Conservation (phyloP, 2,797 vertebrate genomes). For the Tiaroga cobitis region DNA sequence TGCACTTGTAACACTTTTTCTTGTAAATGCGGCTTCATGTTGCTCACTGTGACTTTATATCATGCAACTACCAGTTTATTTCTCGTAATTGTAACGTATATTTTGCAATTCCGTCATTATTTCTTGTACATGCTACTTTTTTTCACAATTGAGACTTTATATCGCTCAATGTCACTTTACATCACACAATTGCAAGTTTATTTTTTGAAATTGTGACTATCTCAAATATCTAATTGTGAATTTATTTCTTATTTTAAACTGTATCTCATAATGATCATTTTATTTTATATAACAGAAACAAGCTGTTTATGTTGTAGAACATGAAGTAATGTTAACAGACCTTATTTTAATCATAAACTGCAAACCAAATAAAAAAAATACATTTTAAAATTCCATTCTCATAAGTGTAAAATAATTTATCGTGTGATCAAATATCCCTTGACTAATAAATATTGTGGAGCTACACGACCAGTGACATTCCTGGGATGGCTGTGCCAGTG, state of each 20-base stretch:
- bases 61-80: not conserved
- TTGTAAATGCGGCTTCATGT: not conserved
- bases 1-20: not conserved
- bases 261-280: not conserved
- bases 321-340: not conserved
- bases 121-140: not conserved
- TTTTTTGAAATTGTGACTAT: not conserved
- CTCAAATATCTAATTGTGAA: not conserved
- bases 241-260: not conserved
- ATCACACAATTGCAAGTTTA: not conserved
- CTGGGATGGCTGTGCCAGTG: conserved; percentile 20
- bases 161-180: not conserved
- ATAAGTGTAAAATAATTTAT: not conserved
- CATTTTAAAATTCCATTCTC: too few species aligned
- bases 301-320: not conserved
- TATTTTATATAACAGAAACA: not conserved
- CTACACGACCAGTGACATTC: conserved; percentile 15
- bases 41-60: not conserved
- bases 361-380: not conserved
- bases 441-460: conserved; percentile 10
- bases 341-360: not conserved
- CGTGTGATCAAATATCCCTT: not conserved
- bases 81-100: not conserved
- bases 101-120: not conserved
- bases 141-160: not conserved